Evolutionary conservation across 2,888 invertebrate species (phyloP), one percentile per base, ranked within the genome.

Genomic region (Nyleta sp.): DNA sequence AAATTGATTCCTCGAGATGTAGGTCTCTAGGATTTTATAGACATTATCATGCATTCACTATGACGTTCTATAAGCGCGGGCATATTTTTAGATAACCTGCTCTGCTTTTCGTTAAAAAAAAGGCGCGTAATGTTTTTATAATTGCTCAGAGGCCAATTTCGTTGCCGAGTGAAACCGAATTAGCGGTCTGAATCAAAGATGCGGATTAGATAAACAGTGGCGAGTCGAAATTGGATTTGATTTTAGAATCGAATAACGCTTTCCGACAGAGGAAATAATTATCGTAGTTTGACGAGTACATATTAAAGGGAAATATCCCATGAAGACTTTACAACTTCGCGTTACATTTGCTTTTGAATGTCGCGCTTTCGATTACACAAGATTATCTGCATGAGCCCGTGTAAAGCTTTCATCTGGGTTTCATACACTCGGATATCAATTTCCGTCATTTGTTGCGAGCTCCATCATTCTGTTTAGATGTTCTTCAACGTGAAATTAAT

Each of bases 11-110:
- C 40, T 18, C 22, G 28, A 50, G 59, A 70, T 70, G 28, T 60
- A 70, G 70, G 70, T 70, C 60, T 70, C 31, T 52, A 42, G 42
- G 52, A 48, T 52, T 70, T 60, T 52, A 50, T 60, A 31, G 28
- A 52, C 44, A 50, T 70, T 70, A 70, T 70, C 42, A 44, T 48
- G 40, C 52, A 50, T 31, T 67, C 48, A 20, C 50, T 22, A 60
- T 46, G 60, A 50, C 22, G 52, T 24, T 62, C 42, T 24, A 71
- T 60, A 71, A 53, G 13, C 31, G 44, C 22, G 42, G 8, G 44
- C 46, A 52, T 72, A 72, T 72, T 72, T 62, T 72, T 72, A 72
- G 48, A 71, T 71, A 60, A 60, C 60, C 44, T 60, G 42, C 42
- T 42, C 38, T 33, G 48, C 20, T 68, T 68, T 57, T 28, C 2